phyloP scores from a whole-genome alignment of 2,113 vertebrate genomes.

The Herpailurus yagouaroundi region DNA sequence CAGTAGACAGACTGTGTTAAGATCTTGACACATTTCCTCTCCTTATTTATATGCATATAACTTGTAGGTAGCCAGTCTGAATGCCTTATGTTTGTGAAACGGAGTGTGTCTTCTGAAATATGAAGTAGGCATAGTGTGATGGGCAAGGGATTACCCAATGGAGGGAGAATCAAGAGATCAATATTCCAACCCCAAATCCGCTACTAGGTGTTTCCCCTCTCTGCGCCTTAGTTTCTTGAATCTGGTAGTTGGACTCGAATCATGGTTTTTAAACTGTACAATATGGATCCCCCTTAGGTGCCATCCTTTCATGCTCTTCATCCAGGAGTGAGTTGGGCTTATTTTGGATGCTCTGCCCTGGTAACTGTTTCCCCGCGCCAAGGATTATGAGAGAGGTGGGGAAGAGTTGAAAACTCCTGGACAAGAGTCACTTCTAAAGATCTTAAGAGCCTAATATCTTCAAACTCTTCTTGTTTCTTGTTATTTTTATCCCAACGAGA shows the following conservation, averaged over 20 bases:
- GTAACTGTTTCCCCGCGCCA: not conserved
- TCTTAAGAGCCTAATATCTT: not conserved
- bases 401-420: not conserved
- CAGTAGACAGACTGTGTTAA: not conserved
- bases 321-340: not conserved
- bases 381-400: not conserved
- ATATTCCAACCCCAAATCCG: not conserved
- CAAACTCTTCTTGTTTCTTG: not conserved
- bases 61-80: not conserved
- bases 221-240: not conserved
- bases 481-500: constrained; percentile 10
- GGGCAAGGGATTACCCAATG: not conserved
- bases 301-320: not conserved
- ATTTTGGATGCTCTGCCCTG: not conserved
- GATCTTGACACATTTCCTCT: not conserved
- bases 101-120: not conserved
- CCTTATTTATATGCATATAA: not conserved
- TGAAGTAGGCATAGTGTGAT: not conserved
- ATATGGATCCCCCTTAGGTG: not conserved
- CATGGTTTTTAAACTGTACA: not conserved
- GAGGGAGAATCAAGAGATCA: not conserved
- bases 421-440: not conserved
- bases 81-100: not conserved
- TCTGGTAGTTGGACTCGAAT: not conserved
- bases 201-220: not conserved